Conservation (phyloP, 2,797 vertebrate species). For the Mionectes olivaceus region DNA sequence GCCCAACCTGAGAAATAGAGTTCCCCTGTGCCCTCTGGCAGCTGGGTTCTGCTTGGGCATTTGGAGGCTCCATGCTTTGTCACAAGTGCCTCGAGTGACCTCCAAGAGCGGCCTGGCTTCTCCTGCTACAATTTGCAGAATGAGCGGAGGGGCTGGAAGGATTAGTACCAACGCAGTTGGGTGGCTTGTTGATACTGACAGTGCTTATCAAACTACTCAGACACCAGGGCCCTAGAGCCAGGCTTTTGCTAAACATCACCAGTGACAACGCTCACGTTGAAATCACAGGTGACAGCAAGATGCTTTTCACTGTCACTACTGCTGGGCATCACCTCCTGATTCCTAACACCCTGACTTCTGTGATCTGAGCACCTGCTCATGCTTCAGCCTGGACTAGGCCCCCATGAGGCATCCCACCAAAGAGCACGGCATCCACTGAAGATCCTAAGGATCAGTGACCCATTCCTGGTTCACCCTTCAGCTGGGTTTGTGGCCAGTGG, state of each 20-base stretch:
- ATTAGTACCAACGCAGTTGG: not conserved
- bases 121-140: not conserved
- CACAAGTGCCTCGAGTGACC: not conserved
- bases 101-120: fast-evolving
- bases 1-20: not conserved
- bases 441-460: fast-evolving
- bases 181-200: not conserved
- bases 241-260: not conserved
- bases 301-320: not conserved
- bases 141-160: not conserved
- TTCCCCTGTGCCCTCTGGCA: not conserved
- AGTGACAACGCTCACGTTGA: fast-evolving
- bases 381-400: not conserved
- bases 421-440: not conserved
- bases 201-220: not conserved
- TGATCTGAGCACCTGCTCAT: not conserved
- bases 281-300: not conserved
- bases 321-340: not conserved
- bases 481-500: fast-evolving
- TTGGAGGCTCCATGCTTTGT: not conserved
- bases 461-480: not conserved
- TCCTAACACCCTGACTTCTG: not conserved
- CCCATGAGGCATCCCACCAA: not conserved
- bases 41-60: not conserved
- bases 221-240: not conserved